phyloP scores from a whole-genome alignment of 2,113 vertebrate species.

The Mixornis gularis region DNA sequence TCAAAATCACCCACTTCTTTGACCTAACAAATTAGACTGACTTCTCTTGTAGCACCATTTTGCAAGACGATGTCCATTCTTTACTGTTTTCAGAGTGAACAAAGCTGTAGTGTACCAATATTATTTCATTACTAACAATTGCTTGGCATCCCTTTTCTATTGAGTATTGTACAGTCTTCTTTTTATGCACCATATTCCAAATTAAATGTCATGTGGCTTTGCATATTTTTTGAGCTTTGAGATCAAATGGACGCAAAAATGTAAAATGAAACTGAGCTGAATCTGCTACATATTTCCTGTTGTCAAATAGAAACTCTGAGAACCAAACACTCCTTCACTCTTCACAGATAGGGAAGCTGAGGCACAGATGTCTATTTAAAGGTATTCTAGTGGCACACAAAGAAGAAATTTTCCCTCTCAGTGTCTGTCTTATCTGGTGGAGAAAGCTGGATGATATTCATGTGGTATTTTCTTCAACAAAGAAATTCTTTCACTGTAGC shows the following conservation, averaged over 20 bases:
- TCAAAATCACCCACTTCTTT: neutral
- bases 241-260: conserved; percentile 19
- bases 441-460: neutral
- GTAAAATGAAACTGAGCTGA: neutral
- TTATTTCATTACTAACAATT: conserved; percentile 22
- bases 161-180: neutral
- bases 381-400: neutral
- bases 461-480: conserved; percentile 12
- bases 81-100: neutral
- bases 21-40: neutral
- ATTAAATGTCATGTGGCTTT: conserved; percentile 2
- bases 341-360: neutral
- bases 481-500: neutral
- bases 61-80: neutral
- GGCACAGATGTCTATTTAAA: conserved; percentile 18
- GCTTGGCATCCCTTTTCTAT: neutral
- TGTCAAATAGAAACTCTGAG: neutral
- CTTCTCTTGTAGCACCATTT: neutral
- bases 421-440: neutral
- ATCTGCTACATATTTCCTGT: conserved; percentile 35
- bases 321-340: neutral
- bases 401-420: neutral
- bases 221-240: conserved; percentile 10
- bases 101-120: neutral
- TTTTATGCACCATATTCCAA: neutral